phyloP scores from a whole-genome alignment of 2,888 invertebrate genomes.

The Hymenopus coronatus region DNA sequence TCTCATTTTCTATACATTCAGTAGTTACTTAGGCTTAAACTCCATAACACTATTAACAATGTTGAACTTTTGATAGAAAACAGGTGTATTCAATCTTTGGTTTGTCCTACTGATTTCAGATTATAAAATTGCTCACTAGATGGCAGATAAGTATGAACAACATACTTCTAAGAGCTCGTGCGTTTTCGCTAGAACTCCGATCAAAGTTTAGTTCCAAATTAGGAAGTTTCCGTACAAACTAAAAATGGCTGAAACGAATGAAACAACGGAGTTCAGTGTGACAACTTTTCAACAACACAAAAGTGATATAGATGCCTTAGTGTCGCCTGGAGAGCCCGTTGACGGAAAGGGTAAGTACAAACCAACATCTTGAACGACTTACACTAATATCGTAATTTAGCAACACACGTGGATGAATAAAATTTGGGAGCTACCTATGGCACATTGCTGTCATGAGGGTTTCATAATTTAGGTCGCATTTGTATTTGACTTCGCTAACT shows the following conservation, averaged over 20 bases:
- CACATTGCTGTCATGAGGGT: conserved; percentile 6
- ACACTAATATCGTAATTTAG: neutral
- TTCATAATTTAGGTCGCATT: neutral
- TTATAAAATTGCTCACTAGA: neutral
- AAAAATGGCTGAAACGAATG: conserved; percentile 49
- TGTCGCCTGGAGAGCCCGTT: conserved; percentile 22
- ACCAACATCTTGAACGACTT: neutral
- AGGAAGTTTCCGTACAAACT: conserved; percentile 33
- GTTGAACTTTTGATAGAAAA: neutral
- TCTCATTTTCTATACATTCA: neutral
- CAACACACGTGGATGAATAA: neutral
- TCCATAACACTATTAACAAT: neutral
- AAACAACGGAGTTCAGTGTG: conserved; percentile 46
- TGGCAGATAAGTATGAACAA: neutral
- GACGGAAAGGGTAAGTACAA: conserved; percentile 28
- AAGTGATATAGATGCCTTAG: conserved; percentile 24
- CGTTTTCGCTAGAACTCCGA: conserved; percentile 16
- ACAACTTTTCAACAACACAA: conserved; percentile 38
- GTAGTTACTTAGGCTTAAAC: neutral
- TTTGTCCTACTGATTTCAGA: neutral
- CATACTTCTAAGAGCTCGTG: neutral
- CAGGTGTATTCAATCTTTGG: neutral
- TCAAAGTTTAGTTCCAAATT: conserved; percentile 32
- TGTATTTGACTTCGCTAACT: neutral
- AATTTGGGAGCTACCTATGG: neutral